Percentiles rank a stretch among this genome's conserved stretches.
Evolutionary conservation across 2,797 vertebrate genomes (phyloP).

Genomic region (Diplodus sargus): DNA sequence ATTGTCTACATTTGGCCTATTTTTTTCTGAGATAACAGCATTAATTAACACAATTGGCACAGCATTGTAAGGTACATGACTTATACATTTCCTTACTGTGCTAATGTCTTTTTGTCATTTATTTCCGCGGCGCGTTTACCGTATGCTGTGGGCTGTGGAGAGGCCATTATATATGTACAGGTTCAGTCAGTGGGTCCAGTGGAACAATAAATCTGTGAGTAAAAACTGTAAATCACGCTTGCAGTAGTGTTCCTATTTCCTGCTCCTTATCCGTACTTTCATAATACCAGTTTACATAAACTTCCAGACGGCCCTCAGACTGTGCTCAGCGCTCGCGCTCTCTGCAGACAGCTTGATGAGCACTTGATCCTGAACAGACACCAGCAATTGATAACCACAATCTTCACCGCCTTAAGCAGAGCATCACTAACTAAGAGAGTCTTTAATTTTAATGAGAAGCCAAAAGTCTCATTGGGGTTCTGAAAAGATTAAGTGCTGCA

Average conservation of each 20-base stretch:
- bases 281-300: constrained; percentile 11
- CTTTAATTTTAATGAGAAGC: constrained; percentile 1
- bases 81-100: background rate
- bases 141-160: background rate
- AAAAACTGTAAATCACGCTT: background rate
- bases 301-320: background rate
- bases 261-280: background rate
- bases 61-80: background rate
- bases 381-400: background rate
- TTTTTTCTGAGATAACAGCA: background rate
- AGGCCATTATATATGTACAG: background rate
- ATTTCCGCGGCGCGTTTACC: background rate
- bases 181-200: background rate
- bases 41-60: background rate
- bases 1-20: background rate
- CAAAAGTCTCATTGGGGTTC: background rate
- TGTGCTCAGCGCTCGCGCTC: background rate
- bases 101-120: background rate
- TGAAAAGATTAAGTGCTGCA: background rate
- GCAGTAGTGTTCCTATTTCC: background rate
- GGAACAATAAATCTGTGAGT: background rate
- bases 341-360: constrained; percentile 32
- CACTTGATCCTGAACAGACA: constrained; percentile 15
- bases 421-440: background rate
- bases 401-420: constrained; percentile 11